A percentile compares a stretch with the other conserved stretches of the same genome.
Evolutionary conservation across 2,888 invertebrate genomes (phyloP).

Genomic region (Xestia ashworthii): DNA sequence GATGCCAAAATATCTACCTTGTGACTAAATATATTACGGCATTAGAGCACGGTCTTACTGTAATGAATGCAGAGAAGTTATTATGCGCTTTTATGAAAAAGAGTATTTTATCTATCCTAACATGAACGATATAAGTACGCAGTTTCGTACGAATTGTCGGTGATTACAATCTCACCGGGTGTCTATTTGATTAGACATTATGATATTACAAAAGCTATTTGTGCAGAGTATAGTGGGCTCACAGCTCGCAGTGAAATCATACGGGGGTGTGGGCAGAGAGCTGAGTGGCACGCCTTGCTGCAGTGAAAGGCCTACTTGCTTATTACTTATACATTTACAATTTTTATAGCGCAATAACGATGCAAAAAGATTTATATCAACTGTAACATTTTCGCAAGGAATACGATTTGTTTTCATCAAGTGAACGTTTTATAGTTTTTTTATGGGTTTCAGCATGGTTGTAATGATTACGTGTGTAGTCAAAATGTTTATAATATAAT

Average conservation of each 20-base stretch:
- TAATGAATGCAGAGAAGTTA: conserved; percentile 15
- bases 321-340: conserved; percentile 60
- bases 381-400: conserved; percentile 38
- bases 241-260: conserved; percentile 61
- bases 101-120: background rate
- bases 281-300: conserved; percentile 52
- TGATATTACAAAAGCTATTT: conserved; percentile 60
- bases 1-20: conserved; percentile 50
- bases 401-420: conserved; percentile 41
- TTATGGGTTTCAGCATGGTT: conserved; percentile 27
- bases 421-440: conserved; percentile 34
- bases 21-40: conserved; percentile 40
- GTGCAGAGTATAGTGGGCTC: conserved; percentile 56
- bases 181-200: conserved; percentile 54
- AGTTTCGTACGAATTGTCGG: background rate
- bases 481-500: conserved; percentile 32
- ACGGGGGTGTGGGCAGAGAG: conserved; percentile 60
- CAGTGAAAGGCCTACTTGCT: conserved; percentile 66
- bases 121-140: background rate
- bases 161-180: conserved; percentile 24
- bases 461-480: conserved; percentile 23
- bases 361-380: conserved; percentile 44
- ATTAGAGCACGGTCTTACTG: conserved; percentile 16
- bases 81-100: conserved; percentile 1
- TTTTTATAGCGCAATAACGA: conserved; percentile 55